A percentile compares a stretch with the other conserved stretches of the same genome.
These are phyloP conservation scores for Streptopelia turtur DNA, from an alignment of 2,797 vertebrate species.

Conservation along the genomic window DNA sequence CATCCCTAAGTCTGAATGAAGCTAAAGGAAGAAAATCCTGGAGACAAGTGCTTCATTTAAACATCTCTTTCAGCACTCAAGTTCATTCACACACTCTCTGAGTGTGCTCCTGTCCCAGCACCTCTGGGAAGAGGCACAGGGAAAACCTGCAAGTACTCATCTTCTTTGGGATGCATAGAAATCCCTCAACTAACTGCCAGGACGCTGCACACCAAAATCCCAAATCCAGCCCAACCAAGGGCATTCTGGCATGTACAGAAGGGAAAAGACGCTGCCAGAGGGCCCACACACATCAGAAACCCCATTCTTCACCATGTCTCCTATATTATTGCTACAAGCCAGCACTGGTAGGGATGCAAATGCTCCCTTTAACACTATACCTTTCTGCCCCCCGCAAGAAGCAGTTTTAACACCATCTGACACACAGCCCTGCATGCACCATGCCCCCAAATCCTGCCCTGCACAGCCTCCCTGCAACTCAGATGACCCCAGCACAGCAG, in stretches of 20 bases:
- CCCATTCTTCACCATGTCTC: neutral
- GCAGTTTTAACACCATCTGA: rapidly evolving
- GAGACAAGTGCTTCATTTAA: neutral
- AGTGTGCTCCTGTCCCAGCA: neutral
- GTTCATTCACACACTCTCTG: neutral
- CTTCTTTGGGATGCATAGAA: neutral
- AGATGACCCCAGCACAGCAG: neutral
- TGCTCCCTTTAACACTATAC: neutral
- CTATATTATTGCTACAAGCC: rapidly evolving
- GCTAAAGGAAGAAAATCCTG: slow-evolving; percentile 18
- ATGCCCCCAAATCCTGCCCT: neutral
- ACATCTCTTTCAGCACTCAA: neutral
- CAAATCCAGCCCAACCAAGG: neutral
- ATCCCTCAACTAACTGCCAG: neutral
- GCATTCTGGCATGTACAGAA: rapidly evolving
- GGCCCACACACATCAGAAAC: neutral
- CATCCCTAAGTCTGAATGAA: slow-evolving; percentile 43
- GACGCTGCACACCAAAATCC: neutral
- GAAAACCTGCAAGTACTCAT: neutral
- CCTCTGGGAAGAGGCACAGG: neutral
- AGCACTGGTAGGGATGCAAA: neutral
- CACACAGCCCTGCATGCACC: rapidly evolving
- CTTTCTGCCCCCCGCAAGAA: neutral
- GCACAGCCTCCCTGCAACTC: neutral
- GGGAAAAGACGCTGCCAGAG: neutral